Conservation (phyloP, 1,140 invertebrate species). For the Atopsyche davidsoni region DNA sequence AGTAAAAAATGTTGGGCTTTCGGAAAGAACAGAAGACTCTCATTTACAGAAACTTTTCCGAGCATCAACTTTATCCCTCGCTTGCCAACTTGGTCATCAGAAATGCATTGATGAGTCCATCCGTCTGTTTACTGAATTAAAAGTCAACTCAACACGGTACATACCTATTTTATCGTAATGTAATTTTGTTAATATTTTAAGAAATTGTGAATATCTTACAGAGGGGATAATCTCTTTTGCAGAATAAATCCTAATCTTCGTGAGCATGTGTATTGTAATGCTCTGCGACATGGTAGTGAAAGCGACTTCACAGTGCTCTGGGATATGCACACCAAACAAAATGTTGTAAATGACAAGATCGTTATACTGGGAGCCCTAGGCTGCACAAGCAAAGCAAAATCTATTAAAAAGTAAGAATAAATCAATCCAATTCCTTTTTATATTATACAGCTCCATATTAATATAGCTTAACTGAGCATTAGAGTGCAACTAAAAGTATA, state of each 20-base stretch:
- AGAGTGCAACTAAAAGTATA: no score
- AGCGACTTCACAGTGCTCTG: slow-evolving; percentile 49
- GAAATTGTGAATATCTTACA: slow-evolving; percentile 32
- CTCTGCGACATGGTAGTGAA: slow-evolving; percentile 43
- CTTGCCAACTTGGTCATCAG: slow-evolving; percentile 50
- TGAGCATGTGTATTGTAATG: slow-evolving; percentile 56
- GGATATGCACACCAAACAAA: slow-evolving; percentile 42
- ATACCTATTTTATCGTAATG: no score
- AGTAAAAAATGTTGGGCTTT: slow-evolving; percentile 41
- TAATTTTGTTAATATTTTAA: slow-evolving; percentile 34
- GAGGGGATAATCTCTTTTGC: slow-evolving; percentile 20
- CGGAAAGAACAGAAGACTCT: slow-evolving; percentile 37
- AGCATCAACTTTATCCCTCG: slow-evolving; percentile 45
- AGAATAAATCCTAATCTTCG: slow-evolving; percentile 52
- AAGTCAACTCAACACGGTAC: slow-evolving; percentile 21
- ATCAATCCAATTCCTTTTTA: slow-evolving; percentile 7
- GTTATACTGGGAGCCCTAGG: slow-evolving; percentile 47
- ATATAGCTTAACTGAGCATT: no score
- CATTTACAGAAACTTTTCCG: slow-evolving; percentile 43
- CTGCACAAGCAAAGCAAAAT: slow-evolving; percentile 40
- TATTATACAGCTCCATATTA: no score
- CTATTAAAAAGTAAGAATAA: slow-evolving; percentile 44
- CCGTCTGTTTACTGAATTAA: slow-evolving; percentile 46
- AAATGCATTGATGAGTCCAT: slow-evolving; percentile 47
- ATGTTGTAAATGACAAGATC: slow-evolving; percentile 47